Evolutionary conservation across 2,888 invertebrate species (phyloP).

Genomic region (Lissocephala sabroskyi): DNA sequence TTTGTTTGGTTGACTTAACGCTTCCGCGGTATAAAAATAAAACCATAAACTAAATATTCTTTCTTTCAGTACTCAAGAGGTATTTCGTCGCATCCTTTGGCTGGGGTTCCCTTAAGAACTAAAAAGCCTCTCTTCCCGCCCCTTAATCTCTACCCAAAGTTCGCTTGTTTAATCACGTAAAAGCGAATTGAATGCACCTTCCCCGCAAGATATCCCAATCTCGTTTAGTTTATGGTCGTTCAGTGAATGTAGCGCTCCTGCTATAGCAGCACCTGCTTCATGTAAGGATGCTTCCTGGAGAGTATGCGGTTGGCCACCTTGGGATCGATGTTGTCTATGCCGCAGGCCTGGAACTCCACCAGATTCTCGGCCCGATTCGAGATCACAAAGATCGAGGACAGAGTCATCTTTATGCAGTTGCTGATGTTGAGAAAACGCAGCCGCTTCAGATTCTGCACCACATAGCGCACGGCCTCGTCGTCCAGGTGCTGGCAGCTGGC

Average conservation of each 20-base stretch:
- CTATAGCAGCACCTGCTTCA: constrained; percentile 48
- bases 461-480: constrained; percentile 36
- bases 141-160: too few relatives aligned
- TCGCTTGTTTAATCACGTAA: too few relatives aligned
- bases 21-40: too few relatives aligned
- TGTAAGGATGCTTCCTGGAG: constrained; percentile 30
- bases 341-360: constrained; percentile 44
- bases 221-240: not conserved
- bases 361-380: constrained; percentile 33
- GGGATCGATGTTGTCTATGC: constrained; percentile 43
- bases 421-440: constrained; percentile 48
- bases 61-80: too few relatives aligned
- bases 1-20: too few relatives aligned
- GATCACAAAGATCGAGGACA: constrained; percentile 39
- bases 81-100: too few relatives aligned
- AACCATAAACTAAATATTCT: too few relatives aligned
- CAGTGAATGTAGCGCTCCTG: constrained; percentile 49
- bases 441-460: constrained; percentile 43
- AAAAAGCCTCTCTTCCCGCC: too few relatives aligned
- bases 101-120: too few relatives aligned
- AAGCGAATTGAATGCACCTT: too few relatives aligned
- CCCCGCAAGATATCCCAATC: too few relatives aligned
- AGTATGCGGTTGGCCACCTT: constrained; percentile 37
- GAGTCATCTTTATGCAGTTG: constrained; percentile 47
- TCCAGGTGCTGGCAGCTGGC: constrained; percentile 45